Evolutionary conservation across 2,888 invertebrate genomes (phyloP).

Genomic region (Antheraea assamensis): DNA sequence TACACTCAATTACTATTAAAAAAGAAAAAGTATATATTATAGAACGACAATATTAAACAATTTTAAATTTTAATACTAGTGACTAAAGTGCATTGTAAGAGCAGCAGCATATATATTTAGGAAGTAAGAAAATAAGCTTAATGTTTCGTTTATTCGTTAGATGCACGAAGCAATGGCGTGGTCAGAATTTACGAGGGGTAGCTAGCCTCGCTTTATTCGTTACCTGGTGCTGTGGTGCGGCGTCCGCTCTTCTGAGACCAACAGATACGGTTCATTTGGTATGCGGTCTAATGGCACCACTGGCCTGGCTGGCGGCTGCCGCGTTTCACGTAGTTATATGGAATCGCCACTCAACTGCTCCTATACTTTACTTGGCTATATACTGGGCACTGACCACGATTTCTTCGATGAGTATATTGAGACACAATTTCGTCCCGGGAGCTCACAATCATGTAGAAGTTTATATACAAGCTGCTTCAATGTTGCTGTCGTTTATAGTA

Average conservation of each 20-base stretch:
- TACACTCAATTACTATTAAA: too few species aligned
- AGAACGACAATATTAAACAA: too few species aligned
- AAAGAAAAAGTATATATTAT: too few species aligned
- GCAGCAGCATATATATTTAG: not conserved
- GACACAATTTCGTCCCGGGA: constrained; percentile 47
- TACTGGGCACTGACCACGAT: constrained; percentile 70
- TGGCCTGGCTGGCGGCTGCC: constrained; percentile 71
- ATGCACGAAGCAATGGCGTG: constrained; percentile 58
- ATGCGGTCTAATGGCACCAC: constrained; percentile 58
- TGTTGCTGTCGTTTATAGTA: constrained; percentile 55
- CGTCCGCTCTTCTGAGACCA: constrained; percentile 56
- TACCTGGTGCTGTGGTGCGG: constrained; percentile 64
- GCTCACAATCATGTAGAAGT: constrained; percentile 51
- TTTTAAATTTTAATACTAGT: not conserved
- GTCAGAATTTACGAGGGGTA: constrained; percentile 65
- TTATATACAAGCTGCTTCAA: constrained; percentile 58
- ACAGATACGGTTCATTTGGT: constrained; percentile 56
- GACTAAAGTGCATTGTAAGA: not conserved
- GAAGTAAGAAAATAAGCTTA: constrained; percentile 9
- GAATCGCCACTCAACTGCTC: constrained; percentile 66
- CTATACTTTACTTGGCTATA: constrained; percentile 69
- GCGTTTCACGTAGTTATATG: constrained; percentile 68
- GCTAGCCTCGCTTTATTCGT: constrained; percentile 57
- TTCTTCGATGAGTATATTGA: constrained; percentile 57
- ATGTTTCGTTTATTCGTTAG: constrained; percentile 29